Conservation (phyloP, 2,888 invertebrate genomes). For the Notodonta ziczac region DNA sequence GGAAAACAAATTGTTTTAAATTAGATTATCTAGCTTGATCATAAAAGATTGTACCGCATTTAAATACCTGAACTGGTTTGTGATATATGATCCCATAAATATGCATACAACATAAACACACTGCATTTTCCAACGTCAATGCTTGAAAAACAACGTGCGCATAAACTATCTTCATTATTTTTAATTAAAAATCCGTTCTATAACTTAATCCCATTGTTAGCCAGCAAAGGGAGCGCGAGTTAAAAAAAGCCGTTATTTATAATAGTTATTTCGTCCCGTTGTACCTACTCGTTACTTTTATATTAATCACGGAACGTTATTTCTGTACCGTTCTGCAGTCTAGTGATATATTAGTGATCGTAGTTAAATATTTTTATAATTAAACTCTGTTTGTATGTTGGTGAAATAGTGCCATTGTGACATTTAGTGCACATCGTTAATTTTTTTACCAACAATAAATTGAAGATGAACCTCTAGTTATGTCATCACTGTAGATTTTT, state of each 20-base stretch:
- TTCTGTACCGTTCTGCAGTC: background rate
- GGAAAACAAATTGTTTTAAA: too few relatives aligned
- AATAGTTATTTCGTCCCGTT: conserved; percentile 2
- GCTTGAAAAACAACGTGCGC: too few relatives aligned
- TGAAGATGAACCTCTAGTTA: too few relatives aligned
- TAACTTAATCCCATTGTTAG: background rate
- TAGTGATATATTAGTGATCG: background rate
- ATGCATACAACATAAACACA: too few relatives aligned
- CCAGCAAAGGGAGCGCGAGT: background rate
- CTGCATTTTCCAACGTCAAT: too few relatives aligned
- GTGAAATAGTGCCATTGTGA: background rate
- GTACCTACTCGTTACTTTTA: background rate
- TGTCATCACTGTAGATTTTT: too few relatives aligned
- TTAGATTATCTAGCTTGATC: too few relatives aligned
- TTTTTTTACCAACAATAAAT: too few relatives aligned
- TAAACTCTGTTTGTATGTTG: background rate
- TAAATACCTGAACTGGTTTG: too few relatives aligned
- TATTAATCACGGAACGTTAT: background rate
- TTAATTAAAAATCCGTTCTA: background rate
- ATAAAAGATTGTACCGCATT: too few relatives aligned
- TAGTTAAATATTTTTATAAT: background rate
- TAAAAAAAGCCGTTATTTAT: background rate
- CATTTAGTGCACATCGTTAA: background rate
- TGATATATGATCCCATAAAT: too few relatives aligned
- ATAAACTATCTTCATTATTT: too few relatives aligned